Conservation (phyloP, 2,888 invertebrate species). For the Eretmocerus hayati region DNA sequence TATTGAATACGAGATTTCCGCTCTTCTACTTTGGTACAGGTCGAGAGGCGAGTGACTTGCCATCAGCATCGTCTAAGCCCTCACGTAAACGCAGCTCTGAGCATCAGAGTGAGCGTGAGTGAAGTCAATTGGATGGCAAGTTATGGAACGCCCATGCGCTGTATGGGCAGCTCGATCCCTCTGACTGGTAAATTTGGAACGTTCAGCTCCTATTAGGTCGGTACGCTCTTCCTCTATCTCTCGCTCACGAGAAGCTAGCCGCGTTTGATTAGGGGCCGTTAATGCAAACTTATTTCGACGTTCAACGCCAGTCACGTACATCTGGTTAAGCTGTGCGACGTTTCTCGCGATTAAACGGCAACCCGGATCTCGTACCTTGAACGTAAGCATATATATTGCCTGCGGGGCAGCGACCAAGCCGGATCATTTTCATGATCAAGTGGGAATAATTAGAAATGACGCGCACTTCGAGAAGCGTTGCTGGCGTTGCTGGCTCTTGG, state of each 20-base stretch:
- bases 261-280: constrained; percentile 40
- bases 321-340: too few species aligned
- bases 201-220: constrained; percentile 4
- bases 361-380: too few species aligned
- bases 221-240: not conserved
- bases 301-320: constrained; percentile 32
- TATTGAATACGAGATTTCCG: too few species aligned
- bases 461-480: too few species aligned
- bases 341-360: not conserved
- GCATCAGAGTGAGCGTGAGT: constrained; percentile 10
- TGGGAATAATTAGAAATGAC: too few species aligned
- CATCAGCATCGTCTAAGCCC: not conserved
- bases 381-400: too few species aligned
- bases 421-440: too few species aligned
- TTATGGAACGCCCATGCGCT: constrained; percentile 13
- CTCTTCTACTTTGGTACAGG: too few species aligned
- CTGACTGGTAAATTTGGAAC: constrained; percentile 9
- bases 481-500: too few species aligned
- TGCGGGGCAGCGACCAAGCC: too few species aligned
- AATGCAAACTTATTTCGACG: constrained; percentile 38
- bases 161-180: too few species aligned
- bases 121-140: constrained; percentile 4
- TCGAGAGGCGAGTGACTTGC: not conserved
- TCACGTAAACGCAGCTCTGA: not conserved
- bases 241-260: constrained; percentile 17